phyloP scores from a whole-genome alignment of 2,888 invertebrate genomes.

The Bellardia pandia region DNA sequence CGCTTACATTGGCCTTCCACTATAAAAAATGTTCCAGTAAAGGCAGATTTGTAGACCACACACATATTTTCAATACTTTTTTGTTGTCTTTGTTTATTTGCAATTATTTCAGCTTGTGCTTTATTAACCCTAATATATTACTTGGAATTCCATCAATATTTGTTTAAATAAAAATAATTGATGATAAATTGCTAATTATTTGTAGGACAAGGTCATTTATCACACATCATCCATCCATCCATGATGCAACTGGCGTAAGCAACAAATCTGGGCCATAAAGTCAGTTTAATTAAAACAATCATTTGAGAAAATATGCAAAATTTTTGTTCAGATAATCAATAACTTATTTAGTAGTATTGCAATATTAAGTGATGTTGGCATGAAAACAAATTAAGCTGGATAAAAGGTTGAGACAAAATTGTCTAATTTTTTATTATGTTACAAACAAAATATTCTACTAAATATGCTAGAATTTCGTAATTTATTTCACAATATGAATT shows the following conservation, averaged over 20 bases:
- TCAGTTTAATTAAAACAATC: constrained; percentile 47
- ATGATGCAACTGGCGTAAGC: not conserved
- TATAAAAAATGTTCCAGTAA: too few relatives aligned
- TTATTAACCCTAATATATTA: constrained; percentile 29
- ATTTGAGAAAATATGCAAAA: not conserved
- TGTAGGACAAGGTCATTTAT: constrained; percentile 16
- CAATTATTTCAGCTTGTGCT: not conserved
- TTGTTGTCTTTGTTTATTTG: not conserved
- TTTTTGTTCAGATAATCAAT: not conserved
- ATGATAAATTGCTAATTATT: constrained; percentile 17
- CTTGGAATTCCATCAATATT: constrained; percentile 28
- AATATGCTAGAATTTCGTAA: not conserved
- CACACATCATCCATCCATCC: not conserved
- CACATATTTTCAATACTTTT: too few relatives aligned
- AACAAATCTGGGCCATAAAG: constrained; percentile 45
- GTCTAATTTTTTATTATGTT: not conserved
- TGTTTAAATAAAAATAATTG: constrained; percentile 6
- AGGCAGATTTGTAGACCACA: too few relatives aligned
- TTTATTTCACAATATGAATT: constrained; percentile 1
- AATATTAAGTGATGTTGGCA: not conserved
- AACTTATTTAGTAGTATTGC: not conserved
- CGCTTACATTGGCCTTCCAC: too few relatives aligned
- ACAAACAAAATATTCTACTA: not conserved
- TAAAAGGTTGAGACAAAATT: too few relatives aligned
- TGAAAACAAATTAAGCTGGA: too few relatives aligned